Conservation (phyloP, 2,113 vertebrate genomes). For the Gambusia holbrooki region DNA sequence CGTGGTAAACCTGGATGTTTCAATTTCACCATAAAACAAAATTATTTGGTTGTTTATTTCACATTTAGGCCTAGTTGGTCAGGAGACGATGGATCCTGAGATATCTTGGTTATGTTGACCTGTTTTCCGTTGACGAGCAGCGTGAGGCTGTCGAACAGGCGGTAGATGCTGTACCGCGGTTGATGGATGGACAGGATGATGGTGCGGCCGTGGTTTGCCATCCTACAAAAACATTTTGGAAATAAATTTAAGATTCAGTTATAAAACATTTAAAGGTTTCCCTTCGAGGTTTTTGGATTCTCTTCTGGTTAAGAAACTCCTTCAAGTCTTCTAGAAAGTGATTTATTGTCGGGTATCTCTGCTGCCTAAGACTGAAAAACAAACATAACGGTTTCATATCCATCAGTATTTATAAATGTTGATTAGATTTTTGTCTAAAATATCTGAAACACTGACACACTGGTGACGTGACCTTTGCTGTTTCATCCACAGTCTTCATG, state of each 20-base stretch:
- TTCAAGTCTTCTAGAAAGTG: too few species aligned
- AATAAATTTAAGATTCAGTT: background rate
- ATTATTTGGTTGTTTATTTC: background rate
- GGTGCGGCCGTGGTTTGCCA: slow-evolving; percentile 85
- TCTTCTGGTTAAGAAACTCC: too few species aligned
- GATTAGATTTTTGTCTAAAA: too few species aligned
- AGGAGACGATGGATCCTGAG: too few species aligned
- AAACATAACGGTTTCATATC: too few species aligned
- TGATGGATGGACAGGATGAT: slow-evolving; percentile 98
- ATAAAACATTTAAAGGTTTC: background rate
- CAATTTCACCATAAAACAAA: background rate
- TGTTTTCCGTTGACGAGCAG: slow-evolving; percentile 72
- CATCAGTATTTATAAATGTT: too few species aligned
- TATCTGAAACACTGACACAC: too few species aligned
- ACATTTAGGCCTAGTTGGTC: background rate
- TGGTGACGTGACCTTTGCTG: too few species aligned
- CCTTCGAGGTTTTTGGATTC: too few species aligned
- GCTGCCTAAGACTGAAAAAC: too few species aligned
- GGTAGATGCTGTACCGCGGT: slow-evolving; percentile 93
- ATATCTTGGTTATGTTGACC: slow-evolving; percentile 26
- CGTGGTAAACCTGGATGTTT: slow-evolving; percentile 85
- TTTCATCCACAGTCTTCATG: too few species aligned
- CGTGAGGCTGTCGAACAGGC: slow-evolving; percentile 83
- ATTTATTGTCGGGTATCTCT: too few species aligned
- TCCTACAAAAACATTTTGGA: slow-evolving; percentile 72